Base-by-base conservation (phyloP, 2,797 vertebrate genomes). In the Ctenochaetus hawaiiensis region DNA sequence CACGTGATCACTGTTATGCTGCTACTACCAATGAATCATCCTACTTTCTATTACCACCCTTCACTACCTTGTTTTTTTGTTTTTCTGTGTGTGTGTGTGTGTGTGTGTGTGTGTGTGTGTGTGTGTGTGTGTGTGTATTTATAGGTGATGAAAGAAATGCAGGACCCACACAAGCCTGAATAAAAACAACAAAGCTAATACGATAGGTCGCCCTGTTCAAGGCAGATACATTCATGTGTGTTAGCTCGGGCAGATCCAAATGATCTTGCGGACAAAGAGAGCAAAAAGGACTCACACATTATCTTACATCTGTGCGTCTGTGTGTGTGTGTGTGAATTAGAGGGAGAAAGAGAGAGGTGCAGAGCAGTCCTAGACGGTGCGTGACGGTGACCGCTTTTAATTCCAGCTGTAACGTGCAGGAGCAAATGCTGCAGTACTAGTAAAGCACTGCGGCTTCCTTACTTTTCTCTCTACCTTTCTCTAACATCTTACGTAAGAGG, bases 371-470 rank as follows among this genome's bases (percentile, higher is more conserved):
- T 70, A 86, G 90, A 87, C 83, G 41, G 79, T 65, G 82, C 76
- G 80, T 95, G 93, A 94, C 93, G 92, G 91, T 95, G 93, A 94
- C 93, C 23, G 89, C 85, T 73, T 91, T 92, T 94, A 91, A 93
- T 93, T 93, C 87, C 83, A 82, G 90, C 88, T 67, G 69, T 91
- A 91, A 92, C 90, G 87, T 83, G 80, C 80, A 43, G 79, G 60
- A 82, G 82, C 45, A 66, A 85, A 71, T 66, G 73, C 78, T 1
- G 86, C 89, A 81, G 82, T 84, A 60, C 75, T 70, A 69, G 80
- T 78, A 77, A 81, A 81, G 62, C 65, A 44, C 65, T 61, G 56
- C 69, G 44, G 61, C 60, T 60, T 43, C 66, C 43, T 81, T 47
- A 1, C 63, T 57, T 47, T 47, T 68, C 49, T 34, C 37, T 49